Evolutionary conservation across 2,888 invertebrate species (phyloP).

Genomic region (Sacculina carcini): DNA sequence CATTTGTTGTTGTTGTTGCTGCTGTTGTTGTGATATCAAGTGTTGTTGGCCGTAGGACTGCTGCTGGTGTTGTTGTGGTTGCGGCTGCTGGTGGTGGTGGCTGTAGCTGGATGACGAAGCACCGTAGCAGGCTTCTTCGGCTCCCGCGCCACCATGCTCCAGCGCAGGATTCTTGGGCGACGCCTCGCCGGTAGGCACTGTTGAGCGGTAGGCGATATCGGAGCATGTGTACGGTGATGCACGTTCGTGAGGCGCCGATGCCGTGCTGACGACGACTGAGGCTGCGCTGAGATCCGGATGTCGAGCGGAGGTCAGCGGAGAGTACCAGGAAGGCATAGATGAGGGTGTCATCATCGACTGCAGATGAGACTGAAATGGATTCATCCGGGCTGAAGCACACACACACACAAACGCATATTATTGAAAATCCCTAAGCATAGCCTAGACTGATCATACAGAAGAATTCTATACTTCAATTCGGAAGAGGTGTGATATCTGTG

Average conservation of each 20-base stretch:
- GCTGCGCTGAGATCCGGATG: too few relatives aligned
- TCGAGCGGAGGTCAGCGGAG: neutral
- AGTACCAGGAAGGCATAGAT: neutral
- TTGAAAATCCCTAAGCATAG: too few relatives aligned
- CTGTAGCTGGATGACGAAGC: too few relatives aligned
- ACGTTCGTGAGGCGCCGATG: neutral
- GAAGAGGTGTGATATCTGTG: too few relatives aligned
- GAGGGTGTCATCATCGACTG: neutral
- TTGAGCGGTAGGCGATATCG: neutral
- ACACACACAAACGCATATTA: too few relatives aligned
- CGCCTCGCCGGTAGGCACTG: neutral
- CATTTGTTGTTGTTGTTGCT: neutral
- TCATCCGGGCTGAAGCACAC: neutral
- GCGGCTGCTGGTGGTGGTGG: neutral
- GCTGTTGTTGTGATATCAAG: neutral
- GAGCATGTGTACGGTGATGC: neutral
- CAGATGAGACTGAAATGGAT: neutral
- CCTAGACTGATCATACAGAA: too few relatives aligned
- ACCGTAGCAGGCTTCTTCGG: too few relatives aligned
- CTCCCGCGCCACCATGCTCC: too few relatives aligned
- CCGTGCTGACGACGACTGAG: too few relatives aligned
- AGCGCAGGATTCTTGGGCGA: neutral
- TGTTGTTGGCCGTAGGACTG: neutral
- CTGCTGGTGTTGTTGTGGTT: neutral
- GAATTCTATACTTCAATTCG: too few relatives aligned